These are phyloP conservation scores for Gadus chalcogrammus DNA, from an alignment of 2,113 vertebrate genomes.

Conservation along the genomic window DNA sequence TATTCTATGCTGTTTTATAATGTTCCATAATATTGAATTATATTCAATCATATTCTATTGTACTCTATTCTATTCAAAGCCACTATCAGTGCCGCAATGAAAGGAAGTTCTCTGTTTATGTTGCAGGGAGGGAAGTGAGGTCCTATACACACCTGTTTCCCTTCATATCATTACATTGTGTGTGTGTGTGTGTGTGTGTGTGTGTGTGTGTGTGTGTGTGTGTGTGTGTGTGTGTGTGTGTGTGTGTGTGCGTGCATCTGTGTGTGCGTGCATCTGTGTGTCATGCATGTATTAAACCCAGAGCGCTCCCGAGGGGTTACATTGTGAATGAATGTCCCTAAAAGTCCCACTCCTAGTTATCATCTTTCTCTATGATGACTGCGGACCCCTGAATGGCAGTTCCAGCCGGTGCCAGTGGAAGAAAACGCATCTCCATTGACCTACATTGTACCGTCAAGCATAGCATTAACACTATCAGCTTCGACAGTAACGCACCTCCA, in stretches of 20 bases:
- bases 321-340: conserved; percentile 3
- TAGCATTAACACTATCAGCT: background rate
- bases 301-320: conserved; percentile 6
- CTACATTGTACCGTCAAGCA: conserved; percentile 40
- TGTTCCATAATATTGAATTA: background rate
- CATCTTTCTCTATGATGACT: background rate
- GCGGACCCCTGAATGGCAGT: conserved; percentile 26
- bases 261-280: too few species aligned
- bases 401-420: conserved; percentile 44
- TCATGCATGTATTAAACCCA: background rate
- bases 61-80: background rate
- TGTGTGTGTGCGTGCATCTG: too few species aligned
- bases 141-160: conserved; percentile 26
- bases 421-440: conserved; percentile 39
- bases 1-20: background rate
- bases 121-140: conserved; percentile 26
- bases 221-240: background rate
- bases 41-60: background rate
- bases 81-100: conserved; percentile 2
- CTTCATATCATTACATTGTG: background rate
- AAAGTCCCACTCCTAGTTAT: conserved; percentile 23
- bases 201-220: conserved; percentile 5
- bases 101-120: conserved; percentile 21
- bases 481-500: too few species aligned
- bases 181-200: background rate